A percentile compares a stretch with the other conserved stretches of the same genome.
phyloP scores from a whole-genome alignment of 1,140 invertebrate genomes.

The Drosophila nannoptera region DNA sequence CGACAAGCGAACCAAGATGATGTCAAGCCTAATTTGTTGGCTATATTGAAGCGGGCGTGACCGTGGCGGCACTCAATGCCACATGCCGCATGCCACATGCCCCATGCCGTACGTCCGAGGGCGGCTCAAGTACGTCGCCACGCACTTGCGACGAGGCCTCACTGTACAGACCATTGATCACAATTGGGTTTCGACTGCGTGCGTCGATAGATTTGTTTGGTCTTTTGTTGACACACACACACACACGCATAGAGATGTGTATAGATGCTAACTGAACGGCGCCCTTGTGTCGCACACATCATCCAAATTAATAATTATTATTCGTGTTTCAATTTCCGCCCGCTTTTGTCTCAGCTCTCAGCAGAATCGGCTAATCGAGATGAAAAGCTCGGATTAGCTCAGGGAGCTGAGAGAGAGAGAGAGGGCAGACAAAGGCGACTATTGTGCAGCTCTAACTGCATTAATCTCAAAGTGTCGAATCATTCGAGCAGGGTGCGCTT shows the following conservation, averaged over 20 bases:
- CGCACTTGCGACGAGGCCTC: constrained; percentile 35
- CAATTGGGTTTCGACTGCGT: constrained; percentile 46
- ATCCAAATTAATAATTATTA: constrained; percentile 77
- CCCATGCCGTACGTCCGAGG: not conserved
- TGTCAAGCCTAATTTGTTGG: constrained; percentile 45
- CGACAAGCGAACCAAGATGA: constrained; percentile 36
- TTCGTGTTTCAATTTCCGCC: constrained; percentile 55
- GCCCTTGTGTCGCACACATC: constrained; percentile 40
- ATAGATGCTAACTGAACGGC: constrained; percentile 30
- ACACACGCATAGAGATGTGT: not conserved
- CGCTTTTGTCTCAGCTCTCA: constrained; percentile 15
- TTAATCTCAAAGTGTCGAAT: constrained; percentile 10
- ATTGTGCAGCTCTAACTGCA: not conserved
- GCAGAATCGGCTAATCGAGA: constrained; percentile 22
- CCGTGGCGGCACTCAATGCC: constrained; percentile 35
- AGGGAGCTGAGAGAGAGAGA: too few species aligned
- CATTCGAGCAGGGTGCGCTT: not conserved
- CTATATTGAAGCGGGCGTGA: constrained; percentile 37
- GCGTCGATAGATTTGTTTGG: constrained; percentile 38
- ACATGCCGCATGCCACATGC: not conserved
- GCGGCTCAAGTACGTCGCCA: constrained; percentile 32
- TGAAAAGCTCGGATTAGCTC: constrained; percentile 30
- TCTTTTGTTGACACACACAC: constrained; percentile 29
- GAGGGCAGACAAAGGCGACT: constrained; percentile 1
- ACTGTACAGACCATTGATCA: constrained; percentile 60